Base-by-base conservation (phyloP, 2,888 invertebrate genomes). In the Chelonus formosanus region DNA sequence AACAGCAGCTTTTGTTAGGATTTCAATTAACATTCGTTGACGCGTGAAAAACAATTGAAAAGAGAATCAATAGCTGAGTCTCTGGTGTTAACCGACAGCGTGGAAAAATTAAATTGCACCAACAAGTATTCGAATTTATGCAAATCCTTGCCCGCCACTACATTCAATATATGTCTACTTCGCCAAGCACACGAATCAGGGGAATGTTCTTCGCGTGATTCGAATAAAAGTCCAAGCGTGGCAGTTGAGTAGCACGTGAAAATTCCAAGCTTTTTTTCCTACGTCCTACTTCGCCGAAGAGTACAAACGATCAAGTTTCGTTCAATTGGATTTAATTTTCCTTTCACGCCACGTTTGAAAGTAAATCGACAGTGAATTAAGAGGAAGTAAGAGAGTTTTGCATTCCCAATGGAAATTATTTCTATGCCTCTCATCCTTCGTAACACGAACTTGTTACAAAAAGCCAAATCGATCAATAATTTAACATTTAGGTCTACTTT, bases 301-400 rank as follows among this genome's bases (percentile, higher is more conserved):
- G 43, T 65, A 65, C 61, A 60, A 66, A 52, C 61, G 48, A 68
- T 71, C 67, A 68, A 67, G 63, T 65, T 65, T 63, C 65, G 58
- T 70, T 70, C 67, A 68, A 71, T 71, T 68, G 61, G 54, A 63
- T 71, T 68, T 65, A 68, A 70, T 70, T 67, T 65, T 57, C 63
- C 63, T 62, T 53, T 61, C 58, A 65, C 53, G 60, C 57, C 59
- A 63, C 67, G 52, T 67, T 67, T 53, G 34, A 40, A 52, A 68
- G 54, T 60, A 57, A 65, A 63, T 63, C 67, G 68, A 63, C 48
- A 48, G 48, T 43, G 55, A 52, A 34, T 56, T 56, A 36, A 8
- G 35, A 50, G 56, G 35, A 47, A 43, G 65, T 32, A 50, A 40
- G 48, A 48, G 50, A 56, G 52, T 52, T 61, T 35, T 59, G 40